These are phyloP conservation scores for Euura lappo DNA, from an alignment of 1,140 invertebrate genomes.

Conservation along the genomic window DNA sequence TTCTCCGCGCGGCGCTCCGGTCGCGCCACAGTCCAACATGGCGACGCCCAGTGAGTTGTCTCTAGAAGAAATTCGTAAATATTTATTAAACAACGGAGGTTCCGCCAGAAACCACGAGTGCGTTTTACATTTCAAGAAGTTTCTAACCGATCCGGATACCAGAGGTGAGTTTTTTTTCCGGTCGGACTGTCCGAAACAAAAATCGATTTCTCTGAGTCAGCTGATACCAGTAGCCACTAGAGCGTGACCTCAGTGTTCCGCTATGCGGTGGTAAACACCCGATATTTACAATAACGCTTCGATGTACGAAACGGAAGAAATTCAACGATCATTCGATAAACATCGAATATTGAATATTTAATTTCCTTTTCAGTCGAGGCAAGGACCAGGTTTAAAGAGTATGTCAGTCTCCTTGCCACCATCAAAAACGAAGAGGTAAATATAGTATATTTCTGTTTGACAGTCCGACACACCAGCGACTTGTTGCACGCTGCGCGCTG, in stretches of 20 bases:
- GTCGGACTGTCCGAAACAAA: background rate
- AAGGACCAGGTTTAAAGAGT: conserved; percentile 86
- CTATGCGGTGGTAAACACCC: conserved; percentile 5
- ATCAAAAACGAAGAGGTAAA: conserved; percentile 76
- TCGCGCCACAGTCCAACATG: conserved; percentile 61
- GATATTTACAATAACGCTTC: background rate
- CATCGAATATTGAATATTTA: background rate
- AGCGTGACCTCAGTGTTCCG: conserved; percentile 24
- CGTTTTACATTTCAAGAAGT: conserved; percentile 86
- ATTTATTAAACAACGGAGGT: conserved; percentile 81
- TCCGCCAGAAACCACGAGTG: conserved; percentile 87
- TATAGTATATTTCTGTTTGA: conserved; percentile 19
- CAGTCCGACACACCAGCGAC: conserved; percentile 35
- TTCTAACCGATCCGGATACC: conserved; percentile 78
- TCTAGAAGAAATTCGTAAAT: conserved; percentile 82
- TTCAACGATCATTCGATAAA: too few species aligned
- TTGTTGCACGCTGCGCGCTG: conserved; percentile 51
- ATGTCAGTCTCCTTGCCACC: conserved; percentile 85
- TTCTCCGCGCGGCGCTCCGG: conserved; percentile 14
- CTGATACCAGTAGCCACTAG: conserved; percentile 10
- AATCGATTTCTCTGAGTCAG: background rate
- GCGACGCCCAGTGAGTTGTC: conserved; percentile 75
- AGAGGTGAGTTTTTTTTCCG: conserved; percentile 67
- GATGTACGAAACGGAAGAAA: background rate
- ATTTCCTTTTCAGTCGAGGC: conserved; percentile 76